phyloP scores from a whole-genome alignment of 2,113 vertebrate species.

The Morone saxatilis region DNA sequence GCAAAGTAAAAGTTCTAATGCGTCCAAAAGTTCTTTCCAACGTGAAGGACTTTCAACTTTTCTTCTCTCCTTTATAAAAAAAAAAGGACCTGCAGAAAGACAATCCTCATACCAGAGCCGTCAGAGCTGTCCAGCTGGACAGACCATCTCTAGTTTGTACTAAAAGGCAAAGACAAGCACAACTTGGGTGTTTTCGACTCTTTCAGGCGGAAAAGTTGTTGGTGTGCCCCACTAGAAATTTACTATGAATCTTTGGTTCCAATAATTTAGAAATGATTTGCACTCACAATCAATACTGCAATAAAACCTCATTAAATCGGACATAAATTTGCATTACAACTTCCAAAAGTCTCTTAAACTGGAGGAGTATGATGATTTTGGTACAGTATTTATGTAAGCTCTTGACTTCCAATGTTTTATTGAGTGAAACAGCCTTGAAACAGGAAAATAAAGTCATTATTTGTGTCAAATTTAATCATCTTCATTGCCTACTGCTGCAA shows the following conservation, averaged over 20 bases:
- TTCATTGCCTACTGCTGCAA: slow-evolving; percentile 10
- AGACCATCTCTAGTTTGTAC: neutral
- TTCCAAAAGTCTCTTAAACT: slow-evolving; percentile 36
- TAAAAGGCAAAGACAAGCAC: slow-evolving; percentile 35
- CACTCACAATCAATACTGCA: slow-evolving; percentile 31
- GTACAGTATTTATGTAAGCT: slow-evolving; percentile 4
- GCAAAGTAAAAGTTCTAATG: slow-evolving; percentile 8
- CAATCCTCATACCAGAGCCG: slow-evolving; percentile 24
- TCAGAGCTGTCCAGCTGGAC: slow-evolving; percentile 37
- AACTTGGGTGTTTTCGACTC: slow-evolving; percentile 21
- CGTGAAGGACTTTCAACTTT: slow-evolving; percentile 23
- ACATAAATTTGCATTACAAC: slow-evolving; percentile 27
- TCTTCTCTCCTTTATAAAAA: slow-evolving; percentile 10
- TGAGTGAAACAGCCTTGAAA: slow-evolving; percentile 44
- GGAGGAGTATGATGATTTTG: slow-evolving; percentile 16
- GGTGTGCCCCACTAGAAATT: neutral
- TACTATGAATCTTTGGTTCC: slow-evolving; percentile 11
- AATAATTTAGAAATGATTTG: slow-evolving; percentile 35
- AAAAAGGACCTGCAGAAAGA: slow-evolving; percentile 20
- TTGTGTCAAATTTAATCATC: slow-evolving; percentile 28
- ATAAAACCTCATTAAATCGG: slow-evolving; percentile 23
- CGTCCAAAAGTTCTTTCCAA: slow-evolving; percentile 10
- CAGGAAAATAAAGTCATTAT: slow-evolving; percentile 39
- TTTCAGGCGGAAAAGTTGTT: neutral
- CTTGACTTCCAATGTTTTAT: slow-evolving; percentile 37